Base-by-base conservation (phyloP, 2,797 vertebrate species). In the Paguma larvata region DNA sequence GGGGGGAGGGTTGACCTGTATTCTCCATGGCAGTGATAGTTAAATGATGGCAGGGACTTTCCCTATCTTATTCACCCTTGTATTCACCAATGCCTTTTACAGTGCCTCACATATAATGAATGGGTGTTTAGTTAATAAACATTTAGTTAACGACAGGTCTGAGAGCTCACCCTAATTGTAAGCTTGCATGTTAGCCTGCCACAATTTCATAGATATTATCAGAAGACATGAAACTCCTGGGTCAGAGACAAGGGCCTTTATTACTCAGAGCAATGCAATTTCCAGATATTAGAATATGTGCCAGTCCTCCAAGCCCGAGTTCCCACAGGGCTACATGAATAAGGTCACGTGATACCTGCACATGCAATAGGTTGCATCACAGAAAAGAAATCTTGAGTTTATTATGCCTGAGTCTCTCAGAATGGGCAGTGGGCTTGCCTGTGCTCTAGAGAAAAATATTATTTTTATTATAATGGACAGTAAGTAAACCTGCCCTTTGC, bases 131-230 rank as follows among this genome's bases (percentile, higher is more conserved):
- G 16, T 70, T 70, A 91, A 53, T 46, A 67, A n/a, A 38, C 38
- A 38, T 32, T 94, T 44, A 65, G 16, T 70, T 70, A 91, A 53
- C 38, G 62, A n/a, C 59, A 84, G 21, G 2, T 79, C 85, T 84
- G 70, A 94, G 75, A 25, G 68, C 48, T 80, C 70, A 34, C 46
- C 27, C 51, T 68, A 82, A 80, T 18, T 83, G 16, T 87, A 85
- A 70, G 32, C 51, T 89, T 80, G 68, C 34, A n/a, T 2, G 5
- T 63, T 77, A 56, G 21, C 44, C 32, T 51, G 23, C 25, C 53
- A 56, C 59, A 13, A 25, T 80, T 44, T 48, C 44, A 19, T 25
- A 18, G 53, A 23, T 80, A 16, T 68, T 79, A 46, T 56, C 80
- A 89, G 44, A 89, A 79, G 30, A 85, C 21, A 34, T 19, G 53